Conservation (phyloP, 2,113 vertebrate species). For the Chamaea fasciata region DNA sequence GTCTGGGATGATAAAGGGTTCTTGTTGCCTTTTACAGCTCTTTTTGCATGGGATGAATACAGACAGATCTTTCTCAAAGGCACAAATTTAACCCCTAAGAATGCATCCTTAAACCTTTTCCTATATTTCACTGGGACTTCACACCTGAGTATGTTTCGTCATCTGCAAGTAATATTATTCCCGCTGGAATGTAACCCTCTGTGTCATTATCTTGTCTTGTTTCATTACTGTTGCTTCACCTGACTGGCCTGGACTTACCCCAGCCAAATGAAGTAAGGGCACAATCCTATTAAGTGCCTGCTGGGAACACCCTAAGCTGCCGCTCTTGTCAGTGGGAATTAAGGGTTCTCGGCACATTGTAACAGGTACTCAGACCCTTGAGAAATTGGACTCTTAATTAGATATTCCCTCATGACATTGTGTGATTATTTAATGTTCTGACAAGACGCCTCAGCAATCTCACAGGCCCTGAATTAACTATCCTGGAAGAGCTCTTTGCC, state of each 20-base stretch:
- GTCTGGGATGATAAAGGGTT: background rate
- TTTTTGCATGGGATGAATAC: background rate
- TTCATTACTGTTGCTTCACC: slow-evolving; percentile 23
- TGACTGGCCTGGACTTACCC: background rate
- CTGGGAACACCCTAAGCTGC: slow-evolving; percentile 11
- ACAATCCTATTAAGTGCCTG: slow-evolving; percentile 14
- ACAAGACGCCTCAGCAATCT: slow-evolving; percentile 8
- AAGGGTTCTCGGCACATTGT: background rate
- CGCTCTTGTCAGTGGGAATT: background rate
- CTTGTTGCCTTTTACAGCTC: background rate
- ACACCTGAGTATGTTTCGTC: background rate
- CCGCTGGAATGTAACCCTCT: background rate
- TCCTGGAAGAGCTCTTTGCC: slow-evolving; percentile 12
- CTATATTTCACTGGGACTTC: background rate
- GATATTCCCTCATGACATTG: slow-evolving; percentile 2
- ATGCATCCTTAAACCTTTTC: background rate
- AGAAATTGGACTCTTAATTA: slow-evolving; percentile 35
- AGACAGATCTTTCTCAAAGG: background rate
- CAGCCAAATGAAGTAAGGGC: background rate
- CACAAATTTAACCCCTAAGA: background rate
- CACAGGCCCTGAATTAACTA: background rate
- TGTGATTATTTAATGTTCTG: slow-evolving; percentile 43
- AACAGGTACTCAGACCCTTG: slow-evolving; percentile 32
- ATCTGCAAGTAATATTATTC: background rate
- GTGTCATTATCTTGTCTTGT: slow-evolving; percentile 36